A percentile compares a stretch with the other conserved stretches of the same genome.
Evolutionary conservation across 2,888 invertebrate species (phyloP).

Genomic region (Lithophane semibrunnea): DNA sequence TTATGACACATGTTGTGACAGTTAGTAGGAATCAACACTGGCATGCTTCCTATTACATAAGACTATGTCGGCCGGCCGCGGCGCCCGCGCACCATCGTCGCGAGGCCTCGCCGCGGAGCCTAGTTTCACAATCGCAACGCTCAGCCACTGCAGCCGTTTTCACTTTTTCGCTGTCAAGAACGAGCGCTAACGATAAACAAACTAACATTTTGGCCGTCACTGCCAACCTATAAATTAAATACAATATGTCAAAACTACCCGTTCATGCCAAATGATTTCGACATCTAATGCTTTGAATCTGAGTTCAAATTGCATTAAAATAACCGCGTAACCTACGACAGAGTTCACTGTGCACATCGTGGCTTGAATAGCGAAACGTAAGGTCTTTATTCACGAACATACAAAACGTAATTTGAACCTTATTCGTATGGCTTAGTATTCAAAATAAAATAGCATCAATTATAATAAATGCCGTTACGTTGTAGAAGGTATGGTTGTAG

Average conservation of each 20-base stretch:
- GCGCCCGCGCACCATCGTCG: conserved; percentile 78
- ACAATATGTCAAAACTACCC: conserved; percentile 73
- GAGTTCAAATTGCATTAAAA: conserved; percentile 79
- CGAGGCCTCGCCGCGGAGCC: conserved; percentile 80
- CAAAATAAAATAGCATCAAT: conserved; percentile 69
- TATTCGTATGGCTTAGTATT: conserved; percentile 74
- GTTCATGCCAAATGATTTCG: conserved; percentile 68
- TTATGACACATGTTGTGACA: conserved; percentile 64
- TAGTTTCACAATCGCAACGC: conserved; percentile 86
- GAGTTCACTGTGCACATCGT: conserved; percentile 73
- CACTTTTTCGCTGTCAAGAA: conserved; percentile 91
- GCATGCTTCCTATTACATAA: conserved; percentile 85
- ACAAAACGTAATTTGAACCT: conserved; percentile 77
- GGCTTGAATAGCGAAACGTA: conserved; percentile 77
- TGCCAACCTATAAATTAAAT: conserved; percentile 75
- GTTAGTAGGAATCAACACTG: conserved; percentile 64
- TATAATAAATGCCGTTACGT: conserved; percentile 75
- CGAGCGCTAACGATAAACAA: conserved; percentile 89
- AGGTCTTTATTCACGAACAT: conserved; percentile 75
- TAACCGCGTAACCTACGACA: conserved; percentile 73
- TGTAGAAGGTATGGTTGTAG: conserved; percentile 79
- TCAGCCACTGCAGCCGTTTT: conserved; percentile 88
- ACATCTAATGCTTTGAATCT: conserved; percentile 71
- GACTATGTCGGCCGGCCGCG: conserved; percentile 46
- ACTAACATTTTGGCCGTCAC: conserved; percentile 89